Conservation (phyloP, 1,140 invertebrate genomes). For the Nomia melanderi region DNA sequence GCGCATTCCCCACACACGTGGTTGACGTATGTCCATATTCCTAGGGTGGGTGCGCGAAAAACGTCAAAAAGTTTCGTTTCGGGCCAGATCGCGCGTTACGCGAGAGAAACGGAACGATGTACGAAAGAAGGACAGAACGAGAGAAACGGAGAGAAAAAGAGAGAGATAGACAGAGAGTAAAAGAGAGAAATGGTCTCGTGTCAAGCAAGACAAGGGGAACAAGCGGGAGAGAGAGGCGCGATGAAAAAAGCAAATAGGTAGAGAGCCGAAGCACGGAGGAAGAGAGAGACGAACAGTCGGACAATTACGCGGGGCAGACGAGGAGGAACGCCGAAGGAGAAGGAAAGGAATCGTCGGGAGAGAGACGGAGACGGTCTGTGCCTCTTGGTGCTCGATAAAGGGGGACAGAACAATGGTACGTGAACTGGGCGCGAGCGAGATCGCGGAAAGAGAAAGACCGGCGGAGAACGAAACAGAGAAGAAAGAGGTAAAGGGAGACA, state of each 20-base stretch:
- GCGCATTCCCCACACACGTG: slow-evolving; percentile 77
- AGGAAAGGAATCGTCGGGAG: slow-evolving; percentile 2
- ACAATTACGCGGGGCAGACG: neutral
- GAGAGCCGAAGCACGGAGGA: too few species aligned
- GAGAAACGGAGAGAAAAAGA: neutral
- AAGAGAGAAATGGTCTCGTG: too few species aligned
- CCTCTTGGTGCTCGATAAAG: neutral
- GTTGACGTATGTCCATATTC: slow-evolving; percentile 74
- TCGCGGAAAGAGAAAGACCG: neutral
- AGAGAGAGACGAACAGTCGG: slow-evolving; percentile 10
- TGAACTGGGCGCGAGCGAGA: too few species aligned
- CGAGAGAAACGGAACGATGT: slow-evolving; percentile 24
- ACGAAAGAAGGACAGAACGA: slow-evolving; percentile 11
- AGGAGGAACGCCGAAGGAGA: neutral
- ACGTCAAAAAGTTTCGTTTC: slow-evolving; percentile 74
- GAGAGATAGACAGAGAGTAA: neutral
- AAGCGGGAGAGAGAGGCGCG: neutral
- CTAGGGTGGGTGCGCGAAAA: slow-evolving; percentile 72
- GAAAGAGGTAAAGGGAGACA: slow-evolving; percentile 19
- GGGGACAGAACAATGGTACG: neutral
- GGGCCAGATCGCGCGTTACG: slow-evolving; percentile 53
- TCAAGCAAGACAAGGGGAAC: neutral
- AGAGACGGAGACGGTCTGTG: neutral
- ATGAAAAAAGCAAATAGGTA: too few species aligned
- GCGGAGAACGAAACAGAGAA: slow-evolving; percentile 17